Base-by-base conservation (phyloP, 2,113 vertebrate genomes). In the Ovibos moschatus region DNA sequence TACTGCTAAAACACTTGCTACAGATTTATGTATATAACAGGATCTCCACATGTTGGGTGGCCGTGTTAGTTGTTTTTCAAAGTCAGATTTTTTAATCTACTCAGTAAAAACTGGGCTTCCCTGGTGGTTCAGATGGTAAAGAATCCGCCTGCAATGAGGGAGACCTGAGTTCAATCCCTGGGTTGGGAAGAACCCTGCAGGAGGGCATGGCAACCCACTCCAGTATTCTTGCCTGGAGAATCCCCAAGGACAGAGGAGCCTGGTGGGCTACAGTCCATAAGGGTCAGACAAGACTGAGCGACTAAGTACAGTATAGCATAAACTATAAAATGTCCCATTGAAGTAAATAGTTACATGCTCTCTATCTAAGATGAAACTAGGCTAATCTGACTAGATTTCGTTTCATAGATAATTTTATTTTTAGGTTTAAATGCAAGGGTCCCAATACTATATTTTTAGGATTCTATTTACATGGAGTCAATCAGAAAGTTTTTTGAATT, bases 371-470 rank as follows among this genome's bases (percentile, higher is more conserved):
- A 95, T 40, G 60, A 93, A 92, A 79, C 47, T 33, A 67, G 40
- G 45, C 40, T 76, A 57, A 30, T 84, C 28, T 88, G 55, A 94
- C 83, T 79, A 74, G 17, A 28, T 21, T 64, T 95, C 86, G 78
- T 85, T 83, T 90, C 74, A 94, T 58, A 97, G 15, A 60, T 28
- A 53, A 71, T 55, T 94, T 92, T 71, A 45, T 45, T 96, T 91
- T 92, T 81, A 64, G 43, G 79, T 95, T 95, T 84, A 89, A 97
- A 95, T 87, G 40, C 62, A 97, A 87, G 30, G 51, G 81, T 82
- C 58, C 96, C 89, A 88, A 11, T 62, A 4, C n/a, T 89, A 0
- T 95, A 45, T 89, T 96, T 97, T 93, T 85, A 91, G 71, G 57
- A 81, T 53, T 67, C 55, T 95, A 23, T 91, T 95, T 64, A 78